Percentiles rank a stretch among this genome's conserved stretches.
These are phyloP conservation scores for Scaeva pyrastri DNA, from an alignment of 2,888 invertebrate species.

Conservation along the genomic window DNA sequence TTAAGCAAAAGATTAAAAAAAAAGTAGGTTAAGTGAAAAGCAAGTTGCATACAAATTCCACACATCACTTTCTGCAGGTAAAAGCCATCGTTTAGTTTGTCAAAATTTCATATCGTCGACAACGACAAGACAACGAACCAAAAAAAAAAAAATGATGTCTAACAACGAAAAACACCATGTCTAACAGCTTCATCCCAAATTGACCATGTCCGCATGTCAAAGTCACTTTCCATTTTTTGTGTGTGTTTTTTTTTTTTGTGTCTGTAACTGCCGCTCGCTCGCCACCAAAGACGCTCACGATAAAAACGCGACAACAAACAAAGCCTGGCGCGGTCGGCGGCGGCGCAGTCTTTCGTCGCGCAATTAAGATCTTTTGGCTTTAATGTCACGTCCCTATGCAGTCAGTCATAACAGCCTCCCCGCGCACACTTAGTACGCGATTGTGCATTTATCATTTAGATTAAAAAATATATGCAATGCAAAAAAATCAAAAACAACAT, in stretches of 20 bases:
- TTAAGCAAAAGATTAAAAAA: too few relatives aligned
- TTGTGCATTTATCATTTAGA: constrained; percentile 69
- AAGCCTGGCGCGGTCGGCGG: constrained; percentile 52
- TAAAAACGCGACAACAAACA: constrained; percentile 28
- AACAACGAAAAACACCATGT: constrained; percentile 51
- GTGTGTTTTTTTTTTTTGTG: constrained; percentile 20
- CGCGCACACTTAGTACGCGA: constrained; percentile 47
- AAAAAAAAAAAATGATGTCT: constrained; percentile 29
- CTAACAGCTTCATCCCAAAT: constrained; percentile 59
- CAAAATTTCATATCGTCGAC: not conserved
- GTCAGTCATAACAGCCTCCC: constrained; percentile 72
- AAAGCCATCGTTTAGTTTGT: too few relatives aligned
- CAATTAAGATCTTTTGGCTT: constrained; percentile 72
- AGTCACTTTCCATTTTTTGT: constrained; percentile 62
- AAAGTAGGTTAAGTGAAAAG: too few relatives aligned
- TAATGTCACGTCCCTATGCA: constrained; percentile 76
- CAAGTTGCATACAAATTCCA: too few relatives aligned
- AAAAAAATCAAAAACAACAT: constrained; percentile 29
- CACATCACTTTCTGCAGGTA: too few relatives aligned
- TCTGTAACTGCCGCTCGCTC: constrained; percentile 24
- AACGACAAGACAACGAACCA: not conserved
- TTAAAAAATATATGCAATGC: constrained; percentile 26
- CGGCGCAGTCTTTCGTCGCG: constrained; percentile 38
- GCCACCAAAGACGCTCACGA: constrained; percentile 15
- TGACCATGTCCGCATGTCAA: constrained; percentile 58